Base-by-base conservation (phyloP, 1,140 invertebrate genomes). In the Chrysomallon squamiferum region DNA sequence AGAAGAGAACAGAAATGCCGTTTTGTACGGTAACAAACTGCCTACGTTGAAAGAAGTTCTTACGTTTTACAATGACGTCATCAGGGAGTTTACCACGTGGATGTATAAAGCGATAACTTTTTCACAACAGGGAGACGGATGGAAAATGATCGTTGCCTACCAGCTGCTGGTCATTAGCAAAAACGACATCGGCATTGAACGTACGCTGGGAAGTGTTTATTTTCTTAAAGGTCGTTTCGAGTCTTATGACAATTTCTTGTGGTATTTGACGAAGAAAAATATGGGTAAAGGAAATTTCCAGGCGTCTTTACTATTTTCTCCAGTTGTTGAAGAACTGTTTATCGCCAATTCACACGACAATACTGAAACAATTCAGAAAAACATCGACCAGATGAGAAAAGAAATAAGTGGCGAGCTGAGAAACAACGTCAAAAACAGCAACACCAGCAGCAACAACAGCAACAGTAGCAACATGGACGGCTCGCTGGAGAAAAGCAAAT, bases 161-260 rank as follows among this genome's bases (percentile, higher is more conserved):
- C 70, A 74, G 58, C 62, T 75, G 20, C 59, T 74, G 18, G 56
- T 76, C 22, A 65, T 58, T 25, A 65, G 68, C 32, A 76, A 76
- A 43, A 70, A 74, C 38, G 68, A 74, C 29, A 66, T 69, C n/a
- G 75, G 75, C 50, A 65, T 75, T 13, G 75, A 77, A 59, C 61
- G 73, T n/a, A 72, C 73, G 4, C 56, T 77, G 29, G 73, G 75
- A 15, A 64, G 62, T 32, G 59, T 72, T 15, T 74, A 65, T 64
- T 76, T 68, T 62, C 41, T 69, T 5, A 50, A 32, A 2, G 66
- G 69, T 15, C 41, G 65, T 5, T 76, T 76, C 63, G 22, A 33
- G 18, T 22, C 38, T 29, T 45, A 62, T 20, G 45, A 65, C 18
- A 65, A 71, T n/a, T 72, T 65, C 52, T 25, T 65, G 49, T 71